Evolutionary conservation across 2,797 vertebrate species (phyloP), one percentile per base, ranked within the genome.

Genomic region (Sus cebifrons): DNA sequence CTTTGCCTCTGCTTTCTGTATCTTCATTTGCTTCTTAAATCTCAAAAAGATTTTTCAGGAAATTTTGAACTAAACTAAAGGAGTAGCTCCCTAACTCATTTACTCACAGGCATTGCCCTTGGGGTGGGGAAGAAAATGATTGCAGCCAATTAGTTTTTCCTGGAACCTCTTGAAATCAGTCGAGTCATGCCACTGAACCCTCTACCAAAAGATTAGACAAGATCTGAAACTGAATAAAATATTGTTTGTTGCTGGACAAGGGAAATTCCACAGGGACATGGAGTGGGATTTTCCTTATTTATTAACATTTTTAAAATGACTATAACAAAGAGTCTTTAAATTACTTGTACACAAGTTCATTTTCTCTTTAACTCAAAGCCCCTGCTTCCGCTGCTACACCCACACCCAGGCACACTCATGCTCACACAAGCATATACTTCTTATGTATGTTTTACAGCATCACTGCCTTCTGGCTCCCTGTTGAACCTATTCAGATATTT

Each of bases 271-370:
- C 13, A 23, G 27, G 44, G 60, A 15, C 29, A 78, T 87, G 23
- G 73, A 79, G 17, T 96, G 23, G 29, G 3, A 78, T 92, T 90
- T 68, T 32, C 23, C 32, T 84, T 78, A 77, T 81, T 95, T 92
- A 74, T 71, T 78, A 85, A 52, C 65, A 18, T 65, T 95, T 23
- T 49, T 23, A 79, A 95, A 67, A 40, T 17, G 12, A 7, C 27
- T n/a, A 13, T 68, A 70, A 44, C 27, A 79, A 85, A 86, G 25
- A 84, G 79, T 67, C 94, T 92, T 77, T 29, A 16, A 82, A 77
- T 94, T 54, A 68, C 13, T 70, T 88, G 13, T 4, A 71, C 40
- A 83, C 65, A 96, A 54, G 17, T 62, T 83, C 36, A 44, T 56
- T 87, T 94, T 94, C 56, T 74, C 87, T 86, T 65, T 87, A 10